These are phyloP conservation scores for Trichogramma dendrolimi DNA, from an alignment of 2,888 invertebrate species.

Conservation along the genomic window DNA sequence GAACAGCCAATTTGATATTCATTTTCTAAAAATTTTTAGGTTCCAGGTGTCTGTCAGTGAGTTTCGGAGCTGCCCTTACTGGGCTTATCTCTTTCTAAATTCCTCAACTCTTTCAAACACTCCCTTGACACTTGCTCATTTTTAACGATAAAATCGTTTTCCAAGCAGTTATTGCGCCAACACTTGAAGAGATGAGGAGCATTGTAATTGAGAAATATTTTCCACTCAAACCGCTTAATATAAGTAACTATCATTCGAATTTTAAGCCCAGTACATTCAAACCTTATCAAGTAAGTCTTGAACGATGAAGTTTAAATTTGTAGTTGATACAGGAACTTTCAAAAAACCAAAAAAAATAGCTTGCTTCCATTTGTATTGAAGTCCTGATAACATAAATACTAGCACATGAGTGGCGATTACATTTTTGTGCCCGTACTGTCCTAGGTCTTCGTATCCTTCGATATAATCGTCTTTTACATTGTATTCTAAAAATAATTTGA, in stretches of 20 bases:
- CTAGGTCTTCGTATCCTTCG: background rate
- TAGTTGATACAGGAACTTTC: background rate
- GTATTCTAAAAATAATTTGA: background rate
- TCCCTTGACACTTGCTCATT: background rate
- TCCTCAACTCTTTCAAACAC: constrained; percentile 8
- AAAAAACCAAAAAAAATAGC: constrained; percentile 28
- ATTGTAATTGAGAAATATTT: constrained; percentile 25
- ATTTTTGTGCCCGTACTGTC: background rate
- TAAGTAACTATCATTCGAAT: constrained; percentile 15
- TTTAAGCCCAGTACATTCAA: background rate
- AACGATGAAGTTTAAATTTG: background rate
- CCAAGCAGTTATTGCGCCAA: constrained; percentile 2
- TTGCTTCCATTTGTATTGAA: constrained; percentile 3
- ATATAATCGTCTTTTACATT: constrained; percentile 1
- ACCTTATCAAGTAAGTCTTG: background rate
- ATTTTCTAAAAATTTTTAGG: constrained; percentile 25
- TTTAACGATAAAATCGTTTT: background rate
- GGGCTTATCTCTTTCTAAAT: background rate
- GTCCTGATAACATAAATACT: background rate
- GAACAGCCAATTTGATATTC: constrained; percentile 24
- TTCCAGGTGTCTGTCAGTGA: background rate
- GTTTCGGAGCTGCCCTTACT: constrained; percentile 26
- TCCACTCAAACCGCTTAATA: constrained; percentile 19
- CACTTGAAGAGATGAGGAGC: constrained; percentile 5
- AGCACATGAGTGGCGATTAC: background rate